Base-by-base conservation (phyloP, 2,113 vertebrate genomes). In the Cryptoleucopteryx plumbea region DNA sequence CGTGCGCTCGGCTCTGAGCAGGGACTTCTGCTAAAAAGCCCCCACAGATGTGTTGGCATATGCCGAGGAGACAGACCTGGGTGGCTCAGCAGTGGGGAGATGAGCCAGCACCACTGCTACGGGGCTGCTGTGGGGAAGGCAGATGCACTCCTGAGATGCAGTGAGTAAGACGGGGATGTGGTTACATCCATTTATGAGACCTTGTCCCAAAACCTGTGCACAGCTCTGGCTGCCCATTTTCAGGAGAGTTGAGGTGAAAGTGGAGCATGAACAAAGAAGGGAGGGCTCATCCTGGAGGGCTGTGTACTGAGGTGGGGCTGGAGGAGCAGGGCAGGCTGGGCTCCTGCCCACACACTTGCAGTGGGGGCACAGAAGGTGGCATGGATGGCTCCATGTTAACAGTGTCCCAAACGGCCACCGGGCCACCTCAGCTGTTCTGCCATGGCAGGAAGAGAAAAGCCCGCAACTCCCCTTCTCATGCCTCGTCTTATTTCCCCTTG, bases 101-200 rank as follows among this genome's bases (percentile, higher is more conserved):
- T 6, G 40, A 74, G 47, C 45, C 56, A 15, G 40, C 3, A 11
- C 50, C 26, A 5, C 43, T n/a, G 34, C 68, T 32, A 12, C 1
- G 2, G 56, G 26, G 9, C 40, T 2, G 6, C 22, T 23, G 36
- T 12, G 50, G 15, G n/a, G 43, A 36, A 18, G 52, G 34, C 8
- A 21, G 43, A 10, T 29, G 43, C 13, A 0, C 40, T 70, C 9
- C 74, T 56, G 78, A 32, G 19, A 13, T 29, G n/a, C 43, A 0
- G 1, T 5, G 63, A 56, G 13, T 16, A 3, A 38, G 26, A 3
- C 8, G 7, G 52, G 25, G 20, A 17, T 32, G 53, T 6, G 48
- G 13, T 47, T 4, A 0, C 2, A 10, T 42, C 16, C 10, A 1
- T 70, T 38, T 25, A 11, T 19, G 50, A 61, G 36, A n/a, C 50